Evolutionary conservation across 2,888 invertebrate genomes (phyloP), one percentile per base, ranked within the genome.

Genomic region (Pyrgus malvae): DNA sequence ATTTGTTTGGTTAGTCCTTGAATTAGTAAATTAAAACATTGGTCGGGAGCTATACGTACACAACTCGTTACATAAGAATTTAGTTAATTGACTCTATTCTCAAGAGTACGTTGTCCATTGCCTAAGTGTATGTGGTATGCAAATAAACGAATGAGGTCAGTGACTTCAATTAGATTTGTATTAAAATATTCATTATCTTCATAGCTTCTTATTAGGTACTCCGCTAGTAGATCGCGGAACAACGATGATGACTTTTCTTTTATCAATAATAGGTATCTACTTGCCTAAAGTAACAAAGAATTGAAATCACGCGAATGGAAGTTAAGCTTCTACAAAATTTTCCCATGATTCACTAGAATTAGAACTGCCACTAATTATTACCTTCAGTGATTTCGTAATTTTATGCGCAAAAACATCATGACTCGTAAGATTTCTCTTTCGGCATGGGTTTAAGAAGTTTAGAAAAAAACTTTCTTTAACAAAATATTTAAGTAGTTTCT

Each of bases 111-210:
- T 51, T 9, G 42, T 35, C 35, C 9, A 16, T 35, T 25, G 35
- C 42, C 17, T 17, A 25, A 42, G 51, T 44, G 51, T 44, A 25
- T 21, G 37, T 51, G 44, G 51, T 33, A 51, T 51, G 51, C 51
- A 51, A 51, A 51, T 51, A 51, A 37, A 51, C 44, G 44, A 51
- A 51, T 42, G 51, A 29, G 51, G 44, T 51, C 51, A 51, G 12
- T 44, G 51, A 37, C 51, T 37, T 27, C 12, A 17, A 19, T 19
- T 44, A 8, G 14, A 42, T 31, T 33, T 33, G 31, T 17, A 41
- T 12, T 17, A 12, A 35, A 50, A 25, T 16, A 42, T n/a, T n/a
- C n/a, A n/a, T n/a, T n/a, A n/a, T n/a, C n/a, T n/a, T 35, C 25
- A 41, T 27, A 31, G 31, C 40, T 16, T 29, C 31, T 41, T 41